Percentiles rank a stretch among this genome's conserved stretches.
phyloP scores from a whole-genome alignment of 2,797 vertebrate genomes.

The Macropus fuliginosus region DNA sequence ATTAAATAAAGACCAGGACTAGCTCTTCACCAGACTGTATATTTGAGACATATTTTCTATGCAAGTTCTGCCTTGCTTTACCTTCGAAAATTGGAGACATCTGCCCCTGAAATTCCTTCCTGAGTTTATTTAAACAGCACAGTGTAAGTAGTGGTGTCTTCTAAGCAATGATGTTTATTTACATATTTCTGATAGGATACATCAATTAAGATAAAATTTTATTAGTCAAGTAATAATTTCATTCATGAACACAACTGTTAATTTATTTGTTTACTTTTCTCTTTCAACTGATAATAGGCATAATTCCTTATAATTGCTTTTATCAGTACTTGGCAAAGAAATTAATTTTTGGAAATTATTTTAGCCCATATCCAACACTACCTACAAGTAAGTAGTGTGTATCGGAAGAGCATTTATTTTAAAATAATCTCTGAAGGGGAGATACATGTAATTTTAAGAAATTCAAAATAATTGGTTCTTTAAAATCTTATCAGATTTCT shows the following conservation, averaged over 20 bases:
- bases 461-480: constrained; percentile 48
- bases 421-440: constrained; percentile 56
- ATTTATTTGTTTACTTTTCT: constrained; percentile 51
- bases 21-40: constrained; percentile 35
- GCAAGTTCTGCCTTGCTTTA: constrained; percentile 9
- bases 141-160: constrained; percentile 26
- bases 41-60: constrained; percentile 48
- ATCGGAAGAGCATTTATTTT: constrained; percentile 49
- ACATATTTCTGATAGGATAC: constrained; percentile 42
- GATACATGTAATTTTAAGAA: constrained; percentile 33
- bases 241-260: constrained; percentile 49
- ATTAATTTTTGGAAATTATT: constrained; percentile 55
- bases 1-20: constrained; percentile 15
- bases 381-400: constrained; percentile 27
- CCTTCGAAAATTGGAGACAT: constrained; percentile 55
- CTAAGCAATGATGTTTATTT: constrained; percentile 51
- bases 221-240: constrained; percentile 29
- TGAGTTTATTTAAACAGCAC: constrained; percentile 42
- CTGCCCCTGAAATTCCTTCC: constrained; percentile 19
- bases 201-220: constrained; percentile 62
- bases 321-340: constrained; percentile 53
- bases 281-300: constrained; percentile 11
- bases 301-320: constrained; percentile 49
- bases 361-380: constrained; percentile 50
- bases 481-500: constrained; percentile 43